These are phyloP conservation scores for Tenrec ecaudatus DNA, from an alignment of 2,113 vertebrate genomes.

Conservation along the genomic window DNA sequence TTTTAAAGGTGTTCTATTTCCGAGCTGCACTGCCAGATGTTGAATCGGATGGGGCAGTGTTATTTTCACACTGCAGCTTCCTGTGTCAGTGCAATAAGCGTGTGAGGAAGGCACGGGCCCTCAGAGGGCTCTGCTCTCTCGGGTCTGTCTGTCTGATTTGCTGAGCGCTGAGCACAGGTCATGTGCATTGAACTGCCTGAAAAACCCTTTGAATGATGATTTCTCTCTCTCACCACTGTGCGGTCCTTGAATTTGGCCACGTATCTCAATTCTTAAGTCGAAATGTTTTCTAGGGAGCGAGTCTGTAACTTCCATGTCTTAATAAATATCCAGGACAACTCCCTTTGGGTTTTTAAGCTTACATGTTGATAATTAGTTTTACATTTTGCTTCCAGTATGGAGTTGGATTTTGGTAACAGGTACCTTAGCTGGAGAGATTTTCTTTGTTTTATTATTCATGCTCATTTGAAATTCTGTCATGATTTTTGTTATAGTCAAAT, in stretches of 20 bases:
- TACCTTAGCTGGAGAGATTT: background rate
- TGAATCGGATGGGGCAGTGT: background rate
- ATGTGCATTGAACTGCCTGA: background rate
- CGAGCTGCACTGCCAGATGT: background rate
- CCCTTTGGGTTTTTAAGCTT: background rate
- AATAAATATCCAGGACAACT: conserved; percentile 12
- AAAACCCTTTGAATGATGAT: background rate
- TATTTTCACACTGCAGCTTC: background rate
- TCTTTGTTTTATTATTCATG: background rate
- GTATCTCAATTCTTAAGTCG: background rate
- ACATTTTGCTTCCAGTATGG: conserved; percentile 17
- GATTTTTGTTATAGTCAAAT: background rate
- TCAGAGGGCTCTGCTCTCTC: background rate
- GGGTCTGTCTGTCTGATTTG: background rate
- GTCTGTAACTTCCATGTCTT: background rate
- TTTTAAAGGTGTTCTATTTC: background rate
- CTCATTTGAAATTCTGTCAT: conserved; percentile 10
- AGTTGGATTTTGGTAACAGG: background rate
- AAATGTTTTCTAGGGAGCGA: background rate
- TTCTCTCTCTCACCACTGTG: background rate
- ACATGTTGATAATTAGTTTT: conserved; percentile 28
- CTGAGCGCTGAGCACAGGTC: background rate
- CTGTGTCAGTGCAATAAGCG: background rate
- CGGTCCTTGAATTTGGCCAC: background rate
- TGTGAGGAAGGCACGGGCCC: background rate